phyloP scores from a whole-genome alignment of 2,797 vertebrate genomes.

The Siniperca scherzeri region DNA sequence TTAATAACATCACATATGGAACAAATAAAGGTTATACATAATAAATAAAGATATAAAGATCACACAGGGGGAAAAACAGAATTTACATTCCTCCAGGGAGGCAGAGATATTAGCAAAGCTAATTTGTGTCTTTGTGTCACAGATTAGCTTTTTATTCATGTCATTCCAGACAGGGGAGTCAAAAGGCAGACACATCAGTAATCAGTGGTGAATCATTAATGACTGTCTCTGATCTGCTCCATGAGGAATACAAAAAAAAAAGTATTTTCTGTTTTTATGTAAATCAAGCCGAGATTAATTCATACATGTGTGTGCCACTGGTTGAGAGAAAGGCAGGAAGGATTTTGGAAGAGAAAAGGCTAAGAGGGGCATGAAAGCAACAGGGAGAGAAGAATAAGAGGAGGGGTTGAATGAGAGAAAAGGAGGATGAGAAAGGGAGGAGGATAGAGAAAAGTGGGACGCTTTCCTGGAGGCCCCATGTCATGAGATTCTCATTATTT shows the following conservation, averaged over 20 bases:
- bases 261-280: constrained; percentile 60
- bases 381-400: constrained; percentile 35
- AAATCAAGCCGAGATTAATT: constrained; percentile 59
- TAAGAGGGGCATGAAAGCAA: constrained; percentile 58
- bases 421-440: constrained; percentile 27
- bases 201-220: constrained; percentile 62
- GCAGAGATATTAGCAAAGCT: constrained; percentile 2
- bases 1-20: background rate
- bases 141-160: constrained; percentile 53
- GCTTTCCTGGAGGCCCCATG: constrained; percentile 63
- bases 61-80: background rate
- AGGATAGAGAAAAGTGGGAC: constrained; percentile 56
- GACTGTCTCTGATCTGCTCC: constrained; percentile 45
- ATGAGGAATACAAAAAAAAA: constrained; percentile 2
- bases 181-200: constrained; percentile 50
- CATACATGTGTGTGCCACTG: constrained; percentile 40
- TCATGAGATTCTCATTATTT: constrained; percentile 73
- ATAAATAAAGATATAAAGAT: constrained; percentile 7
- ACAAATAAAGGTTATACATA: constrained; percentile 9
- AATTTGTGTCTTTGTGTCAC: constrained; percentile 25
- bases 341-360: constrained; percentile 58
- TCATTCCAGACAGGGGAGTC: constrained; percentile 36
- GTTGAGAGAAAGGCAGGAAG: constrained; percentile 36
- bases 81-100: constrained; percentile 27
- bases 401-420: constrained; percentile 37